Percentiles rank a stretch among this genome's conserved stretches.
phyloP scores from a whole-genome alignment of 1,140 invertebrate genomes.

The Pollicipes pollicipes region DNA sequence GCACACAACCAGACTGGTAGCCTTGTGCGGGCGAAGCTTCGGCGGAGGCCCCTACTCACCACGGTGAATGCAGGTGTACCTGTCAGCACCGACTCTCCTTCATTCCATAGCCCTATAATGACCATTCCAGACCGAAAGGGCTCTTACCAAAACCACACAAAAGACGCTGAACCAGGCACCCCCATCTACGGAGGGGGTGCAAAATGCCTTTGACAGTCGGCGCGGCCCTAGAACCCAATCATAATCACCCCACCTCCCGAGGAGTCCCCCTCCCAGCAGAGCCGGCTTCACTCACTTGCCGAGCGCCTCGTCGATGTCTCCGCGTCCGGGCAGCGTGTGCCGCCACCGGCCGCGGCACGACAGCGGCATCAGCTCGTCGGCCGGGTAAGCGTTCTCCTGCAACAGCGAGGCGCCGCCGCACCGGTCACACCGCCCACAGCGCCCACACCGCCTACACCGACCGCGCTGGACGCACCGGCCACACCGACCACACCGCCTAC shows the following conservation, averaged over 20 bases:
- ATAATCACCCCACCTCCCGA: background rate
- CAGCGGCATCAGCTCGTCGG: conserved; percentile 94
- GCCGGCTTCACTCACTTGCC: conserved; percentile 63
- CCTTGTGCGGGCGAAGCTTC: too few relatives aligned
- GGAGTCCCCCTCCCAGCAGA: too few relatives aligned
- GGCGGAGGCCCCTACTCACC: too few relatives aligned
- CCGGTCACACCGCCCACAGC: background rate
- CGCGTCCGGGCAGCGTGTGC: conserved; percentile 64
- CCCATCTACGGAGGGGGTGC: too few relatives aligned
- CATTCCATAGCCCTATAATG: too few relatives aligned
- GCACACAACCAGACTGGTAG: too few relatives aligned
- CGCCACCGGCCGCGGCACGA: conserved; percentile 82
- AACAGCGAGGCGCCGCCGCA: conserved; percentile 15
- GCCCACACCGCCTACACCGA: background rate
- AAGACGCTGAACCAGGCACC: background rate
- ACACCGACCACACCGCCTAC: too few relatives aligned
- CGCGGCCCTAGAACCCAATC: conserved; percentile 7
- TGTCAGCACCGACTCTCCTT: too few relatives aligned
- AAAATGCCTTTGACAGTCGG: too few relatives aligned
- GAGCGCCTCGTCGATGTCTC: conserved; percentile 86
- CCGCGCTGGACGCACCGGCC: background rate
- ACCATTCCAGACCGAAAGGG: conserved; percentile 12
- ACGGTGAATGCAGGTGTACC: too few relatives aligned
- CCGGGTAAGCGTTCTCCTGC: conserved; percentile 81
- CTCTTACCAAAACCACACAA: conserved; percentile 5